These are phyloP conservation scores for Catharus fuscescens DNA, from an alignment of 2,113 vertebrate species.

Conservation along the genomic window DNA sequence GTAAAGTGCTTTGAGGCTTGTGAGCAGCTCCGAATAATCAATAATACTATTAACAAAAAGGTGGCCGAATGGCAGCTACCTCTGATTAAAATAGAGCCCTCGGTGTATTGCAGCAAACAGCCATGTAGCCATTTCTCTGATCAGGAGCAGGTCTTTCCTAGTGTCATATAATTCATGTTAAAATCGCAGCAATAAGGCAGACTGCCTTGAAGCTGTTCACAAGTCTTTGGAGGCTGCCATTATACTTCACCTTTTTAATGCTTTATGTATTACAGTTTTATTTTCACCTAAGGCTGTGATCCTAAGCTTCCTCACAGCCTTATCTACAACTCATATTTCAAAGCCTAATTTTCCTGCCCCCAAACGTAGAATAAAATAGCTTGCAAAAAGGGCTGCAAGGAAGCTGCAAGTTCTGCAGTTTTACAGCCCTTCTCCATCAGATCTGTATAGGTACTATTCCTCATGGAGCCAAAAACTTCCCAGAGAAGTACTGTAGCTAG, in stretches of 20 bases:
- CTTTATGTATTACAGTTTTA: constrained; percentile 67
- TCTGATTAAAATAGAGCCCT: constrained; percentile 50
- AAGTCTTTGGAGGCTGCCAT: constrained; percentile 54
- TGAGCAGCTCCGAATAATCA: neutral
- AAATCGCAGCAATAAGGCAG: constrained; percentile 59
- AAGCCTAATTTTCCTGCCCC: constrained; percentile 65
- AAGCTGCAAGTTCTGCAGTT: constrained; percentile 41
- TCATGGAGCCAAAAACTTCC: constrained; percentile 51
- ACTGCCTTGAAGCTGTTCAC: constrained; percentile 59
- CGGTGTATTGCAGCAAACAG: neutral
- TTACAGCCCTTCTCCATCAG: constrained; percentile 12
- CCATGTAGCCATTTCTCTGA: neutral
- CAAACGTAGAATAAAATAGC: constrained; percentile 58
- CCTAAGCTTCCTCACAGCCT: constrained; percentile 54
- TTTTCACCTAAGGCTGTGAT: constrained; percentile 69
- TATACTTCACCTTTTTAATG: constrained; percentile 62
- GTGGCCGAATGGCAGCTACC: constrained; percentile 5
- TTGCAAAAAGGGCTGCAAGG: constrained; percentile 56
- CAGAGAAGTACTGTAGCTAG: constrained; percentile 56
- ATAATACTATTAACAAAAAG: constrained; percentile 55
- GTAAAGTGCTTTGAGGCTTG: constrained; percentile 40
- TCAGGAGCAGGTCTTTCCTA: constrained; percentile 14
- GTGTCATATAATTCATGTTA: constrained; percentile 44
- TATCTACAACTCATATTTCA: constrained; percentile 66
- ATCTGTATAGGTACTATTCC: constrained; percentile 62